Conservation (phyloP, 2,113 vertebrate species). For the zebrafish (Danio rerio) region DNA sequence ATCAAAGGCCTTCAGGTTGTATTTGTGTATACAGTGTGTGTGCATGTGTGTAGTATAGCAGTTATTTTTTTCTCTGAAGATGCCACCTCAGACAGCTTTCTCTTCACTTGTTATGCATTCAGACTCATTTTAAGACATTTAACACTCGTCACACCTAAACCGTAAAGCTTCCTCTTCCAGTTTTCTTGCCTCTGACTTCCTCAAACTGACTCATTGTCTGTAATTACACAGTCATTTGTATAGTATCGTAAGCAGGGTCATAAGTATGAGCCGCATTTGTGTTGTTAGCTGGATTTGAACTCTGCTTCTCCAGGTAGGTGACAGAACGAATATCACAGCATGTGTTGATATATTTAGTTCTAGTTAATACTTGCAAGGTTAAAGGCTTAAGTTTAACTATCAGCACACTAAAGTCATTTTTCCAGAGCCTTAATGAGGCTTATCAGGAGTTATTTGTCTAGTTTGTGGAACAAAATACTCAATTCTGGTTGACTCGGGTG, state of each 20-base stretch:
- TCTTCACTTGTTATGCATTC: background rate
- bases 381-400: no score
- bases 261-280: background rate
- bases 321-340: constrained; percentile 1
- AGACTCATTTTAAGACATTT: background rate
- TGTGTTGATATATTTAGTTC: background rate
- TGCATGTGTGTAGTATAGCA: no score
- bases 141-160: background rate
- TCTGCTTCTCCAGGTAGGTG: constrained; percentile 13
- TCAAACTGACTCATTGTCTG: constrained; percentile 5
- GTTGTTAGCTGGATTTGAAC: background rate
- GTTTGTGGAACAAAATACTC: no score
- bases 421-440: no score
- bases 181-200: constrained; percentile 35
- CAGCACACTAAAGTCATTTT: no score
- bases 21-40: no score
- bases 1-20: no score
- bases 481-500: no score
- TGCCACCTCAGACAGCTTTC: background rate
- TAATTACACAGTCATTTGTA: background rate
- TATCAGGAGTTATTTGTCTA: no score
- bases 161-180: constrained; percentile 45
- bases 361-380: background rate
- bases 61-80: no score
- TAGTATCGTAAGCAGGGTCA: no score